Percentiles rank a stretch among this genome's conserved stretches.
Evolutionary conservation across 2,797 vertebrate genomes (phyloP).

Genomic region (Parambassis ranga): DNA sequence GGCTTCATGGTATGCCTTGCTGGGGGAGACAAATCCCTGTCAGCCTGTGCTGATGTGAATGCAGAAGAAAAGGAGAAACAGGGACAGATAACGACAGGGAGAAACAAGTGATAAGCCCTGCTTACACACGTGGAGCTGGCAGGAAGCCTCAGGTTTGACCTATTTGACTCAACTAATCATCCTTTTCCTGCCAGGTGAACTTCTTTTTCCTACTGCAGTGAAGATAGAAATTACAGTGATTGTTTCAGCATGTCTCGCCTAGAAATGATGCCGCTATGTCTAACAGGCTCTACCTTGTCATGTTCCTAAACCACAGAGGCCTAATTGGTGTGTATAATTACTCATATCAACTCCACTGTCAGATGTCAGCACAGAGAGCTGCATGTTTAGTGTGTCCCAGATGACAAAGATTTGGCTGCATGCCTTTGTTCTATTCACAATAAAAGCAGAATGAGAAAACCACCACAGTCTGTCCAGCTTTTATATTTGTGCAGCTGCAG

Average conservation of each 20-base stretch:
- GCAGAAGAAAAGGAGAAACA: not conserved
- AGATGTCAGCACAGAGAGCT: not conserved
- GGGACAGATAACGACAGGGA: slow-evolving; percentile 16
- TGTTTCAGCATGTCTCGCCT: slow-evolving; percentile 53
- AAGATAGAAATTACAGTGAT: slow-evolving; percentile 56
- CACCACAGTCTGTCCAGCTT: not conserved
- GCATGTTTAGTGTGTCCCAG: slow-evolving; percentile 17
- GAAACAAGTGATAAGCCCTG: slow-evolving; percentile 9
- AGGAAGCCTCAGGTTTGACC: slow-evolving; percentile 31
- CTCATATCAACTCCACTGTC: slow-evolving; percentile 13
- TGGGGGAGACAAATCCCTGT: slow-evolving; percentile 22
- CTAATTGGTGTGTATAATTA: slow-evolving; percentile 44
- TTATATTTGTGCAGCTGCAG: slow-evolving; percentile 31
- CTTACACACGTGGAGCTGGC: slow-evolving; percentile 51
- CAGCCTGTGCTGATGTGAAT: slow-evolving; percentile 15
- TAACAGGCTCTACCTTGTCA: slow-evolving; percentile 27
- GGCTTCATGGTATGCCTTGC: slow-evolving; percentile 23
- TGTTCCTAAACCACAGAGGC: slow-evolving; percentile 28
- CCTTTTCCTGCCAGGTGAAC: slow-evolving; percentile 31
- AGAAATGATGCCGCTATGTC: slow-evolving; percentile 10
- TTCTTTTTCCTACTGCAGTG: slow-evolving; percentile 1
- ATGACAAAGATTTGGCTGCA: slow-evolving; percentile 17
- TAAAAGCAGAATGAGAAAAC: slow-evolving; percentile 13
- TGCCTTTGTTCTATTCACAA: slow-evolving; percentile 19
- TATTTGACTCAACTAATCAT: slow-evolving; percentile 27